Evolutionary conservation across 2,797 vertebrate species (phyloP), one percentile per base, ranked within the genome.

Genomic region (Triplophysa bombifrons): DNA sequence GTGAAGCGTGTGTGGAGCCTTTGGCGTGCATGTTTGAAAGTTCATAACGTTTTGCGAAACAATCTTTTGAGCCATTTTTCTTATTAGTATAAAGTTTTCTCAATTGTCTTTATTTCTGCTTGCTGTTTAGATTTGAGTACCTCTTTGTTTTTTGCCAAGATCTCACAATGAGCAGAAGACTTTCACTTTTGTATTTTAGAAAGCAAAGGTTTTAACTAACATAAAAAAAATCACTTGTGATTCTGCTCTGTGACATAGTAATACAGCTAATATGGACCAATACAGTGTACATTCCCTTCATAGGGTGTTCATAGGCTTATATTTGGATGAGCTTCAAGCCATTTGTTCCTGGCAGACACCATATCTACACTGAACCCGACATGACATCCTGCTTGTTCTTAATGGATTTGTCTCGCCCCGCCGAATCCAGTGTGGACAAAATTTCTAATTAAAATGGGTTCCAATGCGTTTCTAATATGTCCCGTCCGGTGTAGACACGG

Each of bases 1-100:
- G 67, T 76, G 73, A 70, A 38, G 41, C 74, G 63, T 80, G 68
- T 44, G 51, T 77, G 51, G 63, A 72, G 27, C 30, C 41, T 16
- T 38, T 48, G 46, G 16, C 16, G 51, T 69, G 77, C 74, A 80
- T 74, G 71, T 72, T 64, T 72, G 44, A 44, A 55, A 78, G 25
- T 51, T 34, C 4, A 25, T 51, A 63, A 12, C 41, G 63, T 58
- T 41, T 41, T 83, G 63, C 81, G 82, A 76, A 82, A 78, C 71
- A 66, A 64, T 82, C 75, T 44, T 87, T 85, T 88, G 88, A 91
- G 86, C 87, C 61, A 80, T 65, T 84, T 82, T 75, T 80, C 67
- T 58, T 58, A 50, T 75, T 63, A 20, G 56, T 53, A 34, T 77
- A 66, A 82, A 56, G 76, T 56, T 67, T 80, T 46, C 25, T 68